phyloP scores from a whole-genome alignment of 1,140 invertebrate genomes.

The Conus ventricosus region DNA sequence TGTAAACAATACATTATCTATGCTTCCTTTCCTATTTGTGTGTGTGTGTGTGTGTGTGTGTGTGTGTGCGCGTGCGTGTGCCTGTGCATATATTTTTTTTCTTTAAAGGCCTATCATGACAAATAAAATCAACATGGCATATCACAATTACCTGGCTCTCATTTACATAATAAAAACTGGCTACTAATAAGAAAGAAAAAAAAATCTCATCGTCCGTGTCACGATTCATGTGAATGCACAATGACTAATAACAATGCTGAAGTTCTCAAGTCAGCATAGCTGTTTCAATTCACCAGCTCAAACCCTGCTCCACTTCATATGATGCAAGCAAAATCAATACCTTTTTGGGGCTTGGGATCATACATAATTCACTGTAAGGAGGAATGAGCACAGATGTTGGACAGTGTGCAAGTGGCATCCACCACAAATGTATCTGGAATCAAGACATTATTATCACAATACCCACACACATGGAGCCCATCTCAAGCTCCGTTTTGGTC shows the following conservation, averaged over 20 bases:
- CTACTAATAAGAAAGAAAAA: not conserved
- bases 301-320: not conserved
- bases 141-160: not conserved
- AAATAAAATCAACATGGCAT: not conserved
- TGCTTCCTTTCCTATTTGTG: too few species aligned
- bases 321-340: slow-evolving; percentile 10
- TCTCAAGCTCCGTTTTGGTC: too few species aligned
- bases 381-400: not conserved
- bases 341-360: not conserved
- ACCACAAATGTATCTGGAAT: too few species aligned
- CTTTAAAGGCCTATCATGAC: not conserved
- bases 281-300: not conserved
- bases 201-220: not conserved
- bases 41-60: too few species aligned
- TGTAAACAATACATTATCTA: too few species aligned
- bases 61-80: not conserved
- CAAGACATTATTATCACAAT: too few species aligned
- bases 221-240: not conserved
- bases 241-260: not conserved
- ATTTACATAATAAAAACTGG: too few species aligned
- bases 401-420: not conserved
- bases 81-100: not conserved
- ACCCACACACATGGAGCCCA: too few species aligned
- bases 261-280: not conserved
- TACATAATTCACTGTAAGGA: not conserved